Conservation (phyloP, 2,113 vertebrate species). For the Nesogale talazaci region DNA sequence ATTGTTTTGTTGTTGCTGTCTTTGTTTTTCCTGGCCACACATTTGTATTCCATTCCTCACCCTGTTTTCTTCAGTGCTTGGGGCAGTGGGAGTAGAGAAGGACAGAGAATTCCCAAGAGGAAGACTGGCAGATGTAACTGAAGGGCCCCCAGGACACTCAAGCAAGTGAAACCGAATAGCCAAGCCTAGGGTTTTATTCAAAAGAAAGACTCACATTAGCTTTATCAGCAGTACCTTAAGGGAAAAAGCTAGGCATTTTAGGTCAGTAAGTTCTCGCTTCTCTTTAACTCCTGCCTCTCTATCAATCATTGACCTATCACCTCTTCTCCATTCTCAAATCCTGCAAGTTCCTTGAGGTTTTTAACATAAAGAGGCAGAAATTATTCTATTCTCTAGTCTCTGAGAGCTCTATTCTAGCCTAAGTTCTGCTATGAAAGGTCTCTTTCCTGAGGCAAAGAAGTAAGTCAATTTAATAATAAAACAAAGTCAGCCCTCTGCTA, state of each 20-base stretch:
- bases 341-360: conserved; percentile 83
- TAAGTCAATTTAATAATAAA: conserved; percentile 72
- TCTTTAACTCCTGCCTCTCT: not conserved
- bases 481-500: no score
- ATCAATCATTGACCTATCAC: not conserved
- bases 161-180: conserved; percentile 33
- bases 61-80: conserved; percentile 42
- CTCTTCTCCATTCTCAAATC: conserved; percentile 60
- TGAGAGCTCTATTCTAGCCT: conserved; percentile 74
- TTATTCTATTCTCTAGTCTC: conserved; percentile 77
- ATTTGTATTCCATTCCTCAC: conserved; percentile 70
- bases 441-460: conserved; percentile 75
- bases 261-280: not conserved
- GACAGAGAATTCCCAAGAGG: conserved; percentile 64
- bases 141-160: not conserved
- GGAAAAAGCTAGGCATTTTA: conserved; percentile 34
- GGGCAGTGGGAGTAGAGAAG: conserved; percentile 36
- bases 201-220: conserved; percentile 19
- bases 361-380: conserved; percentile 82
- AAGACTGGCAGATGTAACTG: conserved; percentile 54
- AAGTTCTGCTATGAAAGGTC: conserved; percentile 60
- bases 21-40: conserved; percentile 73
- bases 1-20: conserved; percentile 45
- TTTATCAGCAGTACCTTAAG: conserved; percentile 74
- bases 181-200: conserved; percentile 58